Percentiles rank a stretch among this genome's conserved stretches.
Conservation (phyloP, 2,113 vertebrate species). For the Takifugu flavidus region DNA sequence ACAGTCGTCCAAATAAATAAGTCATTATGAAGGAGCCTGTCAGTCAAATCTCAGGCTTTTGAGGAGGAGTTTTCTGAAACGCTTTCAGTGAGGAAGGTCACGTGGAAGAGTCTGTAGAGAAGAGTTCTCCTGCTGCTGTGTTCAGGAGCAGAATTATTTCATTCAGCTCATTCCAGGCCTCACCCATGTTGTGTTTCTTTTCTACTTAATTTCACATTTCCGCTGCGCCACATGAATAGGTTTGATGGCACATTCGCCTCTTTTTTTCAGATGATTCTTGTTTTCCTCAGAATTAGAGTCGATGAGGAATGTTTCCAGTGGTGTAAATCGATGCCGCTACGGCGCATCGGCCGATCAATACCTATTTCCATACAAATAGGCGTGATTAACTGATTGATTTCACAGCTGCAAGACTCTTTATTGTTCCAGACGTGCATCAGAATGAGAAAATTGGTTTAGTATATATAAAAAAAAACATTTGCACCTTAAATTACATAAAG, state of each 20-base stretch:
- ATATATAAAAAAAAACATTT: too few relatives aligned
- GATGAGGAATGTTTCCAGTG: constrained; percentile 13
- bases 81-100: constrained; percentile 7
- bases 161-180: constrained; percentile 37
- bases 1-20: constrained; percentile 19
- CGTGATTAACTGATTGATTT: constrained; percentile 56
- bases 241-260: constrained; percentile 19
- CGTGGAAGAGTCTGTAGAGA: constrained; percentile 15
- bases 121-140: constrained; percentile 7
- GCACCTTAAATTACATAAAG: constrained; percentile 17
- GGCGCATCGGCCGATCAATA: constrained; percentile 40
- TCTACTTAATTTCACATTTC: constrained; percentile 1
- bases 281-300: background rate
- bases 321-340: constrained; percentile 1
- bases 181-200: background rate
- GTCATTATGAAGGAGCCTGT: constrained; percentile 34
- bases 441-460: background rate
- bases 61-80: background rate
- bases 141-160: constrained; percentile 29
- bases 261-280: constrained; percentile 14
- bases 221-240: constrained; percentile 22
- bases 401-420: constrained; percentile 20
- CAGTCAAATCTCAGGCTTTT: constrained; percentile 16
- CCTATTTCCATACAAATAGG: constrained; percentile 59
- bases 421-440: constrained; percentile 31